Conservation (phyloP, 2,797 vertebrate species). For the Lophius americanus region DNA sequence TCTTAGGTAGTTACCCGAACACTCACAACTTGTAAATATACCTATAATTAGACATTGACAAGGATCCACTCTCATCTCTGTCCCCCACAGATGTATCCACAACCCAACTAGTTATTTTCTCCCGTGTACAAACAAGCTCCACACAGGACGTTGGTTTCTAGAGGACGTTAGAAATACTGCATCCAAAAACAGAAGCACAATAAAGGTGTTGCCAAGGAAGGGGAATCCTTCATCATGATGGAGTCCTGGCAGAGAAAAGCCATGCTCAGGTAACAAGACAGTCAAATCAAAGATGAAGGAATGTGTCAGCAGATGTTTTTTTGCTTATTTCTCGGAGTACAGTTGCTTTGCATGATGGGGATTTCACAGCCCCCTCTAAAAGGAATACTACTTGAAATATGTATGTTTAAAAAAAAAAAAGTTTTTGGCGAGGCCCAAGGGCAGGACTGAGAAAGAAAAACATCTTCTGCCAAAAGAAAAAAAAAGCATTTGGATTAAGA, state of each 20-base stretch:
- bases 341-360: conserved; percentile 5
- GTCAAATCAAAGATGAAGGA: conserved; percentile 53
- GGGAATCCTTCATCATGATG: conserved; percentile 46
- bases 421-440: background rate
- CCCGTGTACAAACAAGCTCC: conserved; percentile 24
- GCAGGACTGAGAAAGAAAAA: background rate
- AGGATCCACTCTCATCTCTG: conserved; percentile 20
- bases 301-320: conserved; percentile 46
- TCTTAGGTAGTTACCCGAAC: conserved; percentile 30
- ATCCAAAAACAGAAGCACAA: conserved; percentile 1
- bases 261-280: conserved; percentile 23
- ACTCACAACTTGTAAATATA: conserved; percentile 41
- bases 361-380: conserved; percentile 22
- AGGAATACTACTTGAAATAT: background rate
- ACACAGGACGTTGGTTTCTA: conserved; percentile 11
- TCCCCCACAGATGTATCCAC: conserved; percentile 1
- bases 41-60: conserved; percentile 33
- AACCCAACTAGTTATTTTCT: conserved; percentile 17
- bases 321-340: conserved; percentile 26
- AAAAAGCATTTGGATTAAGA: background rate
- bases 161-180: conserved; percentile 32
- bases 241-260: conserved; percentile 20
- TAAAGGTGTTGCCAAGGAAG: conserved; percentile 33
- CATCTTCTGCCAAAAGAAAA: background rate
- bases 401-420: background rate